A percentile compares a stretch with the other conserved stretches of the same genome.
phyloP scores from a whole-genome alignment of 2,888 invertebrate species.

The Latheticus oryzae region DNA sequence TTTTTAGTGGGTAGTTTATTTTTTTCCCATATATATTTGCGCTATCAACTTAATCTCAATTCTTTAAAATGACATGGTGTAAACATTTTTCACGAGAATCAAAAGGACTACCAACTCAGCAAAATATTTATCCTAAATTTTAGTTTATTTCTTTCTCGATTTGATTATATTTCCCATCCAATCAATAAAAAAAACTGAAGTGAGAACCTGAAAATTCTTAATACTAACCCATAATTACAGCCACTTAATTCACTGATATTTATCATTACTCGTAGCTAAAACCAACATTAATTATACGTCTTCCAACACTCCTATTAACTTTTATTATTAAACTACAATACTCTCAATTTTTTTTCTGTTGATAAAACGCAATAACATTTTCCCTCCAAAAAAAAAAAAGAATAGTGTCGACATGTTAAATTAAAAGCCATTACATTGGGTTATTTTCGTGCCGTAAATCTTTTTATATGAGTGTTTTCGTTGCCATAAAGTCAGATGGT shows the following conservation, averaged over 20 bases:
- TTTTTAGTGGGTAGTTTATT: too few species aligned
- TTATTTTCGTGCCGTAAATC: slow-evolving; percentile 62
- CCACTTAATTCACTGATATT: slow-evolving; percentile 21
- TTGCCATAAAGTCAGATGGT: slow-evolving; percentile 59
- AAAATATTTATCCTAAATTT: too few species aligned
- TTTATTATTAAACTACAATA: too few species aligned
- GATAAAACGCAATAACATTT: slow-evolving; percentile 52
- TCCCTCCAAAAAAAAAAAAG: too few species aligned
- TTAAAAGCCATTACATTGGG: slow-evolving; percentile 62
- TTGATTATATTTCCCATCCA: too few species aligned
- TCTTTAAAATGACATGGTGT: too few species aligned
- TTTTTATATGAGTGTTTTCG: slow-evolving; percentile 63
- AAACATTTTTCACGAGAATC: too few species aligned
- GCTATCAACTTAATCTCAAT: too few species aligned
- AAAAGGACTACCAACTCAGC: too few species aligned
- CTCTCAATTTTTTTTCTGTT: too few species aligned
- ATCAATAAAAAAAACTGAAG: slow-evolving; percentile 8
- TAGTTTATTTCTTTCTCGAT: too few species aligned
- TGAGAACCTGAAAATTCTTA: slow-evolving; percentile 16
- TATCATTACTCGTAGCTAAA: slow-evolving; percentile 15
- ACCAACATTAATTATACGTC: slow-evolving; percentile 22
- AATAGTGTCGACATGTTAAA: slow-evolving; percentile 61
- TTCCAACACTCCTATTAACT: slow-evolving; percentile 14
- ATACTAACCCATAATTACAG: slow-evolving; percentile 18
- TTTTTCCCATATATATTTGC: too few species aligned